Evolutionary conservation across 2,797 vertebrate genomes (phyloP).

Genomic region (Sebastiscus tertius): DNA sequence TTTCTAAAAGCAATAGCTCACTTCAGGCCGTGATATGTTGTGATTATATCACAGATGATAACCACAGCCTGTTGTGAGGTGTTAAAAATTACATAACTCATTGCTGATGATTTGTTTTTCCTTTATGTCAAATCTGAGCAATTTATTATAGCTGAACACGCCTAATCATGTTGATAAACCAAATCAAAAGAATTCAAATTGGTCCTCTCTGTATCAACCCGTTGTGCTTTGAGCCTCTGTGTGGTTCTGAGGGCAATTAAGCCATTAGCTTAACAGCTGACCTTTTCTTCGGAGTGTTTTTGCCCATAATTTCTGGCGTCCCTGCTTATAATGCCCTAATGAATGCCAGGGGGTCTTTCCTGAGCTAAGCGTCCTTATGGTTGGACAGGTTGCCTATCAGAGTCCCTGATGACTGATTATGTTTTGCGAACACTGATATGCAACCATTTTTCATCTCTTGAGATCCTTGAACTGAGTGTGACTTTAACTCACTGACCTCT

Average conservation of each 20-base stretch:
- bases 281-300: slow-evolving; percentile 33
- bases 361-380: slow-evolving; percentile 21
- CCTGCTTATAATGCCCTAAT: slow-evolving; percentile 15
- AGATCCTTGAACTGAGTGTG: slow-evolving; percentile 72
- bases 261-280: slow-evolving; percentile 44
- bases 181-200: slow-evolving; percentile 2
- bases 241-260: slow-evolving; percentile 27
- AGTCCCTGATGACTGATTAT: slow-evolving; percentile 24
- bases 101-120: not conserved
- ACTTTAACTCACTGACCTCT: slow-evolving; percentile 68
- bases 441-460: slow-evolving; percentile 71
- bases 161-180: slow-evolving; percentile 28
- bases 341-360: slow-evolving; percentile 24
- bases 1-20: too few species aligned
- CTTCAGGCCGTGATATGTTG: too few species aligned
- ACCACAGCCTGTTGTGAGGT: not conserved
- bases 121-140: not conserved
- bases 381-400: slow-evolving; percentile 32
- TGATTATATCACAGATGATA: not conserved
- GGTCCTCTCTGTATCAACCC: slow-evolving; percentile 5
- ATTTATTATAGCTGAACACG: not conserved
- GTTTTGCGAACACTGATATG: slow-evolving; percentile 35
- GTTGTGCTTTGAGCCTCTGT: slow-evolving; percentile 2
- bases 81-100: not conserved
- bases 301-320: not conserved